Conservation (phyloP, 2,797 vertebrate genomes). For the Parambassis ranga region DNA sequence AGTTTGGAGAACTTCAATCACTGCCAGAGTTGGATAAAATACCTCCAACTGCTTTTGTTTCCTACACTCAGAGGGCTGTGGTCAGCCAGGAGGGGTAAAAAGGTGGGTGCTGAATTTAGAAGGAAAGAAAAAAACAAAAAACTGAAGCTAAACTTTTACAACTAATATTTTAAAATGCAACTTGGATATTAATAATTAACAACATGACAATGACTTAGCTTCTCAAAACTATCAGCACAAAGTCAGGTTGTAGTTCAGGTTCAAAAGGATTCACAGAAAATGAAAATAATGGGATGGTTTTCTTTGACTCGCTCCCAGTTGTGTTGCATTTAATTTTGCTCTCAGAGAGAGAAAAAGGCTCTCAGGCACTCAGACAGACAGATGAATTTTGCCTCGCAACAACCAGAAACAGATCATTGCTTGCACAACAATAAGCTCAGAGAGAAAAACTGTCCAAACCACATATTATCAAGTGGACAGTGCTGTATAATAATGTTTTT, state of each 20-base stretch:
- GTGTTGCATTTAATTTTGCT: conserved; percentile 36
- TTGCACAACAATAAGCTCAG: not conserved
- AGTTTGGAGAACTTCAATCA: conserved; percentile 63
- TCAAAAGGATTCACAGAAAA: conserved; percentile 20
- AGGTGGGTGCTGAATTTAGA: conserved; percentile 8
- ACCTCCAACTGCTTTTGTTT: conserved; percentile 62
- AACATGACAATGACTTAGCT: conserved; percentile 1
- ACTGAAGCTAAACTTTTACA: conserved; percentile 24
- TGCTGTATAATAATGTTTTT: no score
- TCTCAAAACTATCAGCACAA: conserved; percentile 10
- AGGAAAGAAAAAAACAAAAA: no score
- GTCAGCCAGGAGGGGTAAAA: conserved; percentile 21
- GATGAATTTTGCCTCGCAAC: conserved; percentile 16
- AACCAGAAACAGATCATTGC: conserved; percentile 9
- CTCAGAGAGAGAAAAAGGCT: conserved; percentile 22
- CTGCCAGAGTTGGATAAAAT: conserved; percentile 58
- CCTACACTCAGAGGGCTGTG: conserved; percentile 8
- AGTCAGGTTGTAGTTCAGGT: conserved; percentile 4
- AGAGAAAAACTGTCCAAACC: conserved; percentile 5
- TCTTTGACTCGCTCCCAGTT: conserved; percentile 4
- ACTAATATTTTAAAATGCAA: conserved; percentile 17
- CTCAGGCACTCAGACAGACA: conserved; percentile 17
- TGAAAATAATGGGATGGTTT: conserved; percentile 31
- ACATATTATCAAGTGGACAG: not conserved
- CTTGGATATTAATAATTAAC: conserved; percentile 19